Base-by-base conservation (phyloP, 2,888 invertebrate species). In the Brachyptera risi region DNA sequence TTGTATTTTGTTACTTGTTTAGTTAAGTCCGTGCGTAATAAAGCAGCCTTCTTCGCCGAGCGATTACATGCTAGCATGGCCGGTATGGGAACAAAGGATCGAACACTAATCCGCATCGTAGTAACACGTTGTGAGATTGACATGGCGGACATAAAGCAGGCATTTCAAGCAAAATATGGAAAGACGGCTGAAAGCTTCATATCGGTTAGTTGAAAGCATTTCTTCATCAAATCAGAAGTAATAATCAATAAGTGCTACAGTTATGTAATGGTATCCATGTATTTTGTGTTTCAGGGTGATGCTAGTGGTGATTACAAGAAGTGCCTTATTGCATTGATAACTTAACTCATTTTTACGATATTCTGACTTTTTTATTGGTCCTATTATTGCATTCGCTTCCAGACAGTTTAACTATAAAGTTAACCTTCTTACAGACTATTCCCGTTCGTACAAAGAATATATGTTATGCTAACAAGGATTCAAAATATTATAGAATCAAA, bases 271-370 rank as follows among this genome's bases (percentile, higher is more conserved):
- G n/a, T n/a, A n/a, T n/a, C n/a, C n/a, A n/a, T n/a, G n/a, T n/a
- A n/a, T 2, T 44, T 44, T 69, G 70, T 69, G 67, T 77, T 85
- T 71, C 77, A 90, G 88, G 87, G 84, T 26, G 92, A 93, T 69
- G 88, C 88, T 67, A 89, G 90, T 54, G 93, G 93, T 26, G 87
- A 93, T 73, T 93, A 92, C 79, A 91, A 90, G 75, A 90, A 90
- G 72, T 86, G 89, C 67, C 77, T 94, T 38, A 78, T 92, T 54
- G 89, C 88, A 40, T 76, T 91, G 1, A 79, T 89, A 40, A 31
- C 27, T 17, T 51, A 51, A 51, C 4, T 24, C 3, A 13, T 24
- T 24, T n/a, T 49, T n/a, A 9, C n/a, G n/a, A n/a, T n/a, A n/a
- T n/a, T n/a, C n/a, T n/a, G n/a, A n/a, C n/a, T n/a, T n/a, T n/a